A percentile compares a stretch with the other conserved stretches of the same genome.
Evolutionary conservation across 2,797 vertebrate species (phyloP).

Genomic region (Selene dorsalis): DNA sequence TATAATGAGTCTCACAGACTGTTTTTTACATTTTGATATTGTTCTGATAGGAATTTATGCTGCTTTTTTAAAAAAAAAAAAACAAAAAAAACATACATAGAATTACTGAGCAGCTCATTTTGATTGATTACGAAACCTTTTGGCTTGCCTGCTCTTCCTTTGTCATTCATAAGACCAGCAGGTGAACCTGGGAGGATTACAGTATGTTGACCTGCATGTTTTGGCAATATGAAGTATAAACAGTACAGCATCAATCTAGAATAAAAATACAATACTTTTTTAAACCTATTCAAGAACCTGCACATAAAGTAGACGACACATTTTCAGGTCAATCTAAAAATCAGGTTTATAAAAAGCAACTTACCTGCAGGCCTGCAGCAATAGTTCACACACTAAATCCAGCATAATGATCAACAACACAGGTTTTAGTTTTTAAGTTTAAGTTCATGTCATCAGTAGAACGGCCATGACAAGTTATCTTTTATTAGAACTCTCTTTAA

Average conservation of each 20-base stretch:
- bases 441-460: too few relatives aligned
- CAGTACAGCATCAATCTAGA: too few relatives aligned
- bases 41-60: neutral
- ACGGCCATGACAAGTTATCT: too few relatives aligned
- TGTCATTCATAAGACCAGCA: neutral
- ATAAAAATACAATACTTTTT: too few relatives aligned
- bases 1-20: slow-evolving; percentile 25
- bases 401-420: neutral
- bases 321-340: too few relatives aligned
- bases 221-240: neutral
- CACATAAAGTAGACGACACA: too few relatives aligned
- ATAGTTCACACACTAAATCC: too few relatives aligned
- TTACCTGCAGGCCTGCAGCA: too few relatives aligned
- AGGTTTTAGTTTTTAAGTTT: too few relatives aligned
- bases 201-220: neutral
- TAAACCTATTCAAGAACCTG: too few relatives aligned
- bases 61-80: neutral
- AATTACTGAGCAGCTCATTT: neutral
- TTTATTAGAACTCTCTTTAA: neutral
- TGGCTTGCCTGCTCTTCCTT: neutral
- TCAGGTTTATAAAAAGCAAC: neutral
- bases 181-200: neutral
- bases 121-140: neutral
- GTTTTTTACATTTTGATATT: slow-evolving; percentile 16
- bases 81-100: too few relatives aligned